These are phyloP conservation scores for Limanda limanda DNA, from an alignment of 2,113 vertebrate genomes.

Conservation along the genomic window DNA sequence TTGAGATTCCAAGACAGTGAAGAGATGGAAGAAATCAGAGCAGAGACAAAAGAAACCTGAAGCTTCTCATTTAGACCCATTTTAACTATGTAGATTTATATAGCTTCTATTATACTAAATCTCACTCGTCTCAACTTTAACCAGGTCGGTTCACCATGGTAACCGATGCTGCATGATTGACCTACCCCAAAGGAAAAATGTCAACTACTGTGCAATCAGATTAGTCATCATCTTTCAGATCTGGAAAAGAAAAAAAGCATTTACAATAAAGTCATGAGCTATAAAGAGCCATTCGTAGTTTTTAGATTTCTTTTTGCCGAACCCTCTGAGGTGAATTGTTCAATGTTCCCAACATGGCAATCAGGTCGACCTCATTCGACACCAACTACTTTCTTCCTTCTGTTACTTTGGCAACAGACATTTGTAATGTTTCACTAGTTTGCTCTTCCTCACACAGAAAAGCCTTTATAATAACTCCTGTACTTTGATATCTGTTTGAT, in stretches of 20 bases:
- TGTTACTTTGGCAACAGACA: not conserved
- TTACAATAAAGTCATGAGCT: not conserved
- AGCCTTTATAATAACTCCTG: not conserved
- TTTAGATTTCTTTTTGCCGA: too few relatives aligned
- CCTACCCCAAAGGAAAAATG: not conserved
- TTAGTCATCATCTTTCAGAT: too few relatives aligned
- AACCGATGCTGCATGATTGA: too few relatives aligned
- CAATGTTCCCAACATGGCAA: too few relatives aligned
- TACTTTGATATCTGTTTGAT: conserved; percentile 7
- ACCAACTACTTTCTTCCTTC: not conserved
- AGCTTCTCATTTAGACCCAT: not conserved
- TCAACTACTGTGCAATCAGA: not conserved
- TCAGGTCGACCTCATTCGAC: too few relatives aligned
- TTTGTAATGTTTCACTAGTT: not conserved
- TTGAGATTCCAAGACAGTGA: conserved; percentile 3
- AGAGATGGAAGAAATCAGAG: not conserved
- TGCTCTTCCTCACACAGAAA: not conserved
- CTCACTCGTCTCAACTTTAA: too few relatives aligned
- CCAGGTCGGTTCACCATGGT: too few relatives aligned
- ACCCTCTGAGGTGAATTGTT: too few relatives aligned
- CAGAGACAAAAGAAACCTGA: not conserved
- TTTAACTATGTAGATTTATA: not conserved
- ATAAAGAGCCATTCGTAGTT: not conserved
- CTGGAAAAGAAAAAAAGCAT: not conserved
- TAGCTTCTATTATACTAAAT: too few relatives aligned